A percentile compares a stretch with the other conserved stretches of the same genome.
Conservation (phyloP, 2,888 invertebrate species). For the Darwinula stevensoni region DNA sequence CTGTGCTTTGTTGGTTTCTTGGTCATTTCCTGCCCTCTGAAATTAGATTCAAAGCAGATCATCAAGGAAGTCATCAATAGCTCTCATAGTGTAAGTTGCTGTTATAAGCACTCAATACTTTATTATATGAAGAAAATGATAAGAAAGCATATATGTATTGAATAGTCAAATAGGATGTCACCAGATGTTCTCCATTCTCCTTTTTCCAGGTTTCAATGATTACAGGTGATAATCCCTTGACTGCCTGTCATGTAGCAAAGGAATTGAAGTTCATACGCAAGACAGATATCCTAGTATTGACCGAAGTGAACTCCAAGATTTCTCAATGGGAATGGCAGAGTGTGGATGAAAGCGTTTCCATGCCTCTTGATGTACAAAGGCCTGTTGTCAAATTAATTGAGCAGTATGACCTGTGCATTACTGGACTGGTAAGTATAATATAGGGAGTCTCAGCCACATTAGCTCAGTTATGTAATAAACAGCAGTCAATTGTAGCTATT, state of each 20-base stretch:
- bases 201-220: constrained; percentile 58
- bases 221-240: constrained; percentile 94
- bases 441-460: background rate
- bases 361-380: constrained; percentile 18
- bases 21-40: constrained; percentile 90
- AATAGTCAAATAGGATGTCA: no score
- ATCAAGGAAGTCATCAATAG: constrained; percentile 77
- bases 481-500: no score
- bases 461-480: no score
- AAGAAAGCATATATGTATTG: no score
- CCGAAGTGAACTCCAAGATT: constrained; percentile 15
- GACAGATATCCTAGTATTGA: constrained; percentile 28
- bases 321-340: constrained; percentile 43
- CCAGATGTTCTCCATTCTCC: no score
- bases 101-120: no score
- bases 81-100: constrained; percentile 51
- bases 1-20: constrained; percentile 86
- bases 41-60: constrained; percentile 75
- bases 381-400: constrained; percentile 17
- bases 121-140: no score
- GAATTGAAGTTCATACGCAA: constrained; percentile 66
- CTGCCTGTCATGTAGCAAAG: constrained; percentile 92
- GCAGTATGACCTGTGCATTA: constrained; percentile 72
- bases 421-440: constrained; percentile 40
- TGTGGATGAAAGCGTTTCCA: constrained; percentile 29